Percentiles rank a stretch among this genome's conserved stretches.
Evolutionary conservation across 2,797 vertebrate species (phyloP).

Genomic region (Sebastes cheni): DNA sequence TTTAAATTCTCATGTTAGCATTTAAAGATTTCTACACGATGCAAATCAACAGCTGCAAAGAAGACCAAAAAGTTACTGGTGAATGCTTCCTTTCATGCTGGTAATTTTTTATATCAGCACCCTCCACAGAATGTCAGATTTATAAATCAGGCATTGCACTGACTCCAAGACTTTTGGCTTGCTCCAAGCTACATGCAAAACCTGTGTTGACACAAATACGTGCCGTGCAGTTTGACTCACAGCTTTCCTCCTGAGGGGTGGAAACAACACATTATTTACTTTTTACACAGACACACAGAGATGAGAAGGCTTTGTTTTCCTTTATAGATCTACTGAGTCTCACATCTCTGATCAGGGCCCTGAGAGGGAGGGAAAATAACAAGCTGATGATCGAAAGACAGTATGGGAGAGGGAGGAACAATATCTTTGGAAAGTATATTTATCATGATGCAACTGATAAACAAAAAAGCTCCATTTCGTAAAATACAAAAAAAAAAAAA

Average conservation of each 20-base stretch:
- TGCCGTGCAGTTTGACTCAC: conserved; percentile 1
- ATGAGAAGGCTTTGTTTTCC: conserved; percentile 41
- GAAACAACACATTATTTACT: conserved; percentile 6
- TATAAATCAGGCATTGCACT: not conserved
- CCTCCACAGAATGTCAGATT: not conserved
- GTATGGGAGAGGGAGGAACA: not conserved
- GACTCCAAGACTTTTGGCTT: not conserved
- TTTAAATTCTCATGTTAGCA: not conserved
- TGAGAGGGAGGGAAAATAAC: conserved; percentile 31
- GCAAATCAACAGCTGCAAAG: not conserved
- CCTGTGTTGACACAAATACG: conserved; percentile 17
- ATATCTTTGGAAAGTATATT: conserved; percentile 21
- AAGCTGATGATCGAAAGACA: conserved; percentile 25
- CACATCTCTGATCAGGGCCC: conserved; percentile 38
- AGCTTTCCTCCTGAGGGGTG: not conserved
- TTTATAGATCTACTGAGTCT: conserved; percentile 28
- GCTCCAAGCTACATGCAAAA: conserved; percentile 15
- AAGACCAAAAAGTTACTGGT: not conserved
- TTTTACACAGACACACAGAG: conserved; percentile 35
- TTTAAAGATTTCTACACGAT: not conserved
- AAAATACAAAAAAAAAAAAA: conserved; percentile 17
- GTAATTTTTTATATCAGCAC: not conserved
- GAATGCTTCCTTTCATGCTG: not conserved
- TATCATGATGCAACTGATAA: conserved; percentile 27
- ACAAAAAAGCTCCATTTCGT: conserved; percentile 20